Evolutionary conservation across 2,113 vertebrate genomes (phyloP).

Genomic region (Phylloscopus trochilus): DNA sequence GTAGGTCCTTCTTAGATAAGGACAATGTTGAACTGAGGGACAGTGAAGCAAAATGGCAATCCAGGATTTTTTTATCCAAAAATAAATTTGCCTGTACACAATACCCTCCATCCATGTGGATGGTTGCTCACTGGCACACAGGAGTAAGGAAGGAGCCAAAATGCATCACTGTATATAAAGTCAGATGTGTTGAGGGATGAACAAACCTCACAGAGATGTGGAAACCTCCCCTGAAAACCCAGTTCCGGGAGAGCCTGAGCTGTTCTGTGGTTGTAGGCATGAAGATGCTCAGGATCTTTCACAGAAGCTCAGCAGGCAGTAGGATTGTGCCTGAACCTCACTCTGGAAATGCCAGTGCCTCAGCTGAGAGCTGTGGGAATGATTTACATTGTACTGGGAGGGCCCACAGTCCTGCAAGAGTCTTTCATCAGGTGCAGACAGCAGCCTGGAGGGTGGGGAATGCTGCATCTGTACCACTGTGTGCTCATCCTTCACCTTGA

Average conservation of each 20-base stretch:
- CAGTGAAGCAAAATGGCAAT: not conserved
- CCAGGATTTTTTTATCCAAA: not conserved
- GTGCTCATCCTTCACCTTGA: not conserved
- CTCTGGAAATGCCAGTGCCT: not conserved
- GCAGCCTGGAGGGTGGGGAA: not conserved
- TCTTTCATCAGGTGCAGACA: not conserved
- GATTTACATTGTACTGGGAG: rapidly evolving
- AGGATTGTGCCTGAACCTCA: rapidly evolving
- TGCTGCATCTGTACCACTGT: not conserved
- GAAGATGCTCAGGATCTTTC: not conserved
- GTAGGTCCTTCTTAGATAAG: not conserved
- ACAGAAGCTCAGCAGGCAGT: too few relatives aligned
- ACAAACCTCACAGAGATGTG: too few relatives aligned
- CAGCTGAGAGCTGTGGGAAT: not conserved
- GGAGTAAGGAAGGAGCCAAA: too few relatives aligned
- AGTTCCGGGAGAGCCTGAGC: not conserved
- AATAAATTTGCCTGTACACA: not conserved
- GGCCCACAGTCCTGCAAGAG: rapidly evolving
- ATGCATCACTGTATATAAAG: too few relatives aligned
- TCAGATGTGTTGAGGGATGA: too few relatives aligned
- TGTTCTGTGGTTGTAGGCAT: rapidly evolving
- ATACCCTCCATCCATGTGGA: not conserved
- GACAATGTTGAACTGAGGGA: rapidly evolving
- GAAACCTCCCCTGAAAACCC: not conserved
- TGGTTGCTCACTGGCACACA: too few relatives aligned